A percentile compares a stretch with the other conserved stretches of the same genome.
These are phyloP conservation scores for Oreortyx pictus DNA, from an alignment of 2,797 vertebrate species.

Conservation along the genomic window DNA sequence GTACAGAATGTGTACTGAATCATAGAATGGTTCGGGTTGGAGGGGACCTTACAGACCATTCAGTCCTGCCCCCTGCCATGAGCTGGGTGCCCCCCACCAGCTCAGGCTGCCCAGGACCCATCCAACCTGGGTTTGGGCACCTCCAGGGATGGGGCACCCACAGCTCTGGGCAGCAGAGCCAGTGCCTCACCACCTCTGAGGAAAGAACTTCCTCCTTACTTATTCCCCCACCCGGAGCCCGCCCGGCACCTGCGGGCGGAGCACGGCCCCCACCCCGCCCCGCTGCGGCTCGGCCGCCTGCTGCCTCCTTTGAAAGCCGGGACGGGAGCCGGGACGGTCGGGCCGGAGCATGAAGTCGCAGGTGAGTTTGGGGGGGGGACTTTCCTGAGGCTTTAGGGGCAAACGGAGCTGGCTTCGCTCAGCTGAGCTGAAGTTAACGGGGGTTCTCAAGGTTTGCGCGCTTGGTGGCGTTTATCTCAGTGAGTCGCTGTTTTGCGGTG, in stretches of 20 bases:
- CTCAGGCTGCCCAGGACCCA: no score
- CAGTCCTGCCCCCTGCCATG: no score
- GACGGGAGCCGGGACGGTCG: neutral
- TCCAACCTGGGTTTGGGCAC: no score
- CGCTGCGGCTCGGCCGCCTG: neutral
- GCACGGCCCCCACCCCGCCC: neutral
- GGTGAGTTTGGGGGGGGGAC: neutral
- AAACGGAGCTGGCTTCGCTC: accelerated
- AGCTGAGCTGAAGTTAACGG: accelerated
- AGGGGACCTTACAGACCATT: no score
- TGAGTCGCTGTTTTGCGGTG: neutral
- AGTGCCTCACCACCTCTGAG: no score
- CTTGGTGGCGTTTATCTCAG: neutral
- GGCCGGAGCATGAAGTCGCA: neutral
- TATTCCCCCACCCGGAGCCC: neutral
- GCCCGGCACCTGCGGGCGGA: neutral
- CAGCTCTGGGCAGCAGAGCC: no score
- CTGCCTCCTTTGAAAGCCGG: slow-evolving; percentile 60
- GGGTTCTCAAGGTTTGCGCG: accelerated
- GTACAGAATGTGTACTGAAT: neutral
- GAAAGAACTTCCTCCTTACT: no score
- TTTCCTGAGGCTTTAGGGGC: accelerated
- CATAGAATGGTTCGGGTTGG: no score
- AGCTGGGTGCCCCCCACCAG: no score
- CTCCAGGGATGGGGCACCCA: no score